Evolutionary conservation across 2,888 invertebrate genomes (phyloP), one percentile per base, ranked within the genome.

Genomic region (Chloroclystis v-ata): DNA sequence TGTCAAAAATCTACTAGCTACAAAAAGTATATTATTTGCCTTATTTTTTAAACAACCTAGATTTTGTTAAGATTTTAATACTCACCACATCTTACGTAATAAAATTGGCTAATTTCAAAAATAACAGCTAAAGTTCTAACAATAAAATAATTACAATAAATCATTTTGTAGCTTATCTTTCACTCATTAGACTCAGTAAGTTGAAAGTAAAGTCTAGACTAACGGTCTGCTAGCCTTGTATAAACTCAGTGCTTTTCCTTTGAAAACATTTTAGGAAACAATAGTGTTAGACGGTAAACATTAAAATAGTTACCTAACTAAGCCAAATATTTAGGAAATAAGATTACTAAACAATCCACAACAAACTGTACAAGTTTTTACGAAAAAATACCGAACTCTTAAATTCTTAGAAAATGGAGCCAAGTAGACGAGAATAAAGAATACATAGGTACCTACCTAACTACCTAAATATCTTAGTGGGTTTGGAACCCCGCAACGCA

Each of bases 41-140:
- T n/a, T n/a, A n/a, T n/a, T n/a, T n/a, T n/a, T n/a, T n/a, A n/a
- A n/a, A n/a, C n/a, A n/a, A n/a, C n/a, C n/a, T n/a, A n/a, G n/a
- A n/a, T n/a, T n/a, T n/a, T n/a, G n/a, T n/a, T n/a, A 5, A 20
- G 20, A 20, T 20, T 20, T 20, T 20, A 20, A 20, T 1, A 43
- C 70, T 69, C 67, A 79, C 80, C 80, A 42, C 67, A 61, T 42
- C 63, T 50, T 48, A 71, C 62, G 28, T 52, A 49, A 47, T 10
- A 38, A 42, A 49, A 49, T 49, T 42, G 28, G 57, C 54, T 59
- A 56, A 46, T 48, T 60, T 54, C 47, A 39, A 61, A 25, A 53
- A 57, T 25, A 48, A 65, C 41, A 58, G 58, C 43, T 57, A 61
- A 49, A 35, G 60, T 49, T 55, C 50, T 60, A 28, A 55, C 12